Conservation (phyloP, 2,888 invertebrate species). For the Margaritifera margaritifera region DNA sequence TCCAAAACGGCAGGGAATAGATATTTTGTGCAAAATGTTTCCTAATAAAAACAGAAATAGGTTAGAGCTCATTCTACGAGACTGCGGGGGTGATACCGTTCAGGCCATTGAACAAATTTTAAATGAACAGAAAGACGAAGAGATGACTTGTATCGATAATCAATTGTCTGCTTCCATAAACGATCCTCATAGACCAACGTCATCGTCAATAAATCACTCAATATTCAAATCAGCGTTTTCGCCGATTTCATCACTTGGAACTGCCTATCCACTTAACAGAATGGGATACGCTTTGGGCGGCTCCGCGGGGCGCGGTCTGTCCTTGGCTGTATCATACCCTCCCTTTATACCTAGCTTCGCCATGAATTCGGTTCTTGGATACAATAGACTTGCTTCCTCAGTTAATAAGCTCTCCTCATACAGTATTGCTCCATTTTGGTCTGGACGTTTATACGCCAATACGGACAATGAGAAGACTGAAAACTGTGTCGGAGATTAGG, state of each 20-base stretch:
- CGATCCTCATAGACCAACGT: conserved; percentile 9
- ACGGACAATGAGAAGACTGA: no score
- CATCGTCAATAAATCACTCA: conserved; percentile 12
- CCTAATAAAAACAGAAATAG: conserved; percentile 89
- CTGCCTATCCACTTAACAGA: conserved; percentile 47
- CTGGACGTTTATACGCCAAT: no score
- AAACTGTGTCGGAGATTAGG: no score
- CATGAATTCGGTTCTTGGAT: no score
- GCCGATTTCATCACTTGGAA: conserved; percentile 54
- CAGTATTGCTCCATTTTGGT: no score
- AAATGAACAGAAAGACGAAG: conserved; percentile 46
- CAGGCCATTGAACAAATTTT: conserved; percentile 92
- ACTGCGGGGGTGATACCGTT: conserved; percentile 90
- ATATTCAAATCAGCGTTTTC: conserved; percentile 68
- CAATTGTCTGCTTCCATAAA: conserved; percentile 14
- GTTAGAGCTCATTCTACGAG: conserved; percentile 88
- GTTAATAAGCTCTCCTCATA: no score
- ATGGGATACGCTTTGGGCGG: conserved; percentile 53
- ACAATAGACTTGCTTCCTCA: no score
- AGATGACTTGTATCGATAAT: not conserved
- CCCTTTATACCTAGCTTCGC: no score
- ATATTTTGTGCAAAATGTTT: conserved; percentile 90
- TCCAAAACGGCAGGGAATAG: conserved; percentile 77
- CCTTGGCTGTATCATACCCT: no score
- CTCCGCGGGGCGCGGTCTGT: conserved; percentile 2